Percentiles rank a stretch among this genome's conserved stretches.
phyloP scores from a whole-genome alignment of 1,140 invertebrate genomes.

The Anastrepha ludens region DNA sequence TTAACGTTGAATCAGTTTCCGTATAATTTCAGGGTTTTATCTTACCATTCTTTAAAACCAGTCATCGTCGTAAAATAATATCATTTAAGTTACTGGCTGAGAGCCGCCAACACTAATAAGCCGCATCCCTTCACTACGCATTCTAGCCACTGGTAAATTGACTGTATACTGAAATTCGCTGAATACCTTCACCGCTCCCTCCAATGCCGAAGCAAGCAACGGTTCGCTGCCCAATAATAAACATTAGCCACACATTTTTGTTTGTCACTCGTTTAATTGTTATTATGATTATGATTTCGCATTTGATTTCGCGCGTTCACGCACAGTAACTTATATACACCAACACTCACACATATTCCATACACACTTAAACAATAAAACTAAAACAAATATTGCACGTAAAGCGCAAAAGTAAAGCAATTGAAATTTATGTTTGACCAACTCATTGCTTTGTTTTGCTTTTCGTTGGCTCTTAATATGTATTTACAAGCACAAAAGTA shows the following conservation, averaged over 20 bases:
- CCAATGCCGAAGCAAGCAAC: not conserved
- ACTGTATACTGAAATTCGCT: not conserved
- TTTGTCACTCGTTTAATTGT: constrained; percentile 54
- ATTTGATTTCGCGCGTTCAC: constrained; percentile 29
- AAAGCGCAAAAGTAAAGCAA: constrained; percentile 41
- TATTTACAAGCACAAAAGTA: no score
- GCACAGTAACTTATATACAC: constrained; percentile 14
- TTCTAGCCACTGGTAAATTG: not conserved
- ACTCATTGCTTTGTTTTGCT: not conserved
- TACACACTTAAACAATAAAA: not conserved
- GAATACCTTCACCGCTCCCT: not conserved
- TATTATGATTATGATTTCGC: constrained; percentile 50
- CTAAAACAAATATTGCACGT: not conserved
- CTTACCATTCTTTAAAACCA: no score
- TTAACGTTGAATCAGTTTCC: no score
- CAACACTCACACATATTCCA: not conserved
- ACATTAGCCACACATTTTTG: constrained; percentile 47
- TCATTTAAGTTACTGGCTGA: no score
- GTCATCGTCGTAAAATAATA: no score
- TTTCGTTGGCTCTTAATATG: not conserved
- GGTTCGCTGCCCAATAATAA: constrained; percentile 32
- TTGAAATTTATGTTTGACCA: constrained; percentile 46
- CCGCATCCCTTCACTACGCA: not conserved
- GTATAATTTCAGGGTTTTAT: no score
- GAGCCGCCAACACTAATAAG: not conserved